Evolutionary conservation across 35 echinoderm and acorn worm genomes (phyloP), one percentile per base, ranked within the genome.

Genomic region (Eucidaris tribuloides): DNA sequence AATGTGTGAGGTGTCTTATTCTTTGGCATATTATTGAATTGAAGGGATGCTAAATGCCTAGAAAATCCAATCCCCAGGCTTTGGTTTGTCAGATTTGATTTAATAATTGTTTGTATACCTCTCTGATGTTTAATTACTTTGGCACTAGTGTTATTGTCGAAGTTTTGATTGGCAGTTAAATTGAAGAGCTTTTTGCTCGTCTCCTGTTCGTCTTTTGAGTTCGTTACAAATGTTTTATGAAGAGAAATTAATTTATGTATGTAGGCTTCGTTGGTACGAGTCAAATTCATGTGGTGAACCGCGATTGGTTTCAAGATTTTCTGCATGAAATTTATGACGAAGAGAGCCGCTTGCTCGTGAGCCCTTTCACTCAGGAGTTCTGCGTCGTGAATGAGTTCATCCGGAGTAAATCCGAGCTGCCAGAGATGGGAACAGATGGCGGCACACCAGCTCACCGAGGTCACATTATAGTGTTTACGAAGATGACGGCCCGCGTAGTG

Each of bases 381-480:
- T n/a, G 70, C 87, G 32, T 46, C 45, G 50, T 77, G 57, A 42
- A 90, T 80, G 19, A 95, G 82, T 9, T 90, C 92, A 43, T 82
- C 79, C 15, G 92, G 78, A 18, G 83, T 95, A 29, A 90, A 95
- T 13, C 76, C 74, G 22, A 22, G 62, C 39, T 82, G 54, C 76
- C 77, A 94, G 22, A 95, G 79, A 58, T 65, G 81, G 0, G 87
- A 77, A 65, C 92, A 95, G 31, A 95, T 55, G 25, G 92, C 87
- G 1, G 76, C 78, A 41, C 82, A 65, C 92, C 92, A 95, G 48
- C 92, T 95, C 1, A 95, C 82, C 18, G 81, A 89, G 43, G 92
- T 90, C n/a, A 95, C 72, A 24, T 90, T 85, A 46, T 95, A 95
- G 4, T 90, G 86, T 15, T 65, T 77, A 4, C 70, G 58, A 15